These are phyloP conservation scores for Volucella inanis DNA, from an alignment of 2,888 invertebrate genomes.

Conservation along the genomic window DNA sequence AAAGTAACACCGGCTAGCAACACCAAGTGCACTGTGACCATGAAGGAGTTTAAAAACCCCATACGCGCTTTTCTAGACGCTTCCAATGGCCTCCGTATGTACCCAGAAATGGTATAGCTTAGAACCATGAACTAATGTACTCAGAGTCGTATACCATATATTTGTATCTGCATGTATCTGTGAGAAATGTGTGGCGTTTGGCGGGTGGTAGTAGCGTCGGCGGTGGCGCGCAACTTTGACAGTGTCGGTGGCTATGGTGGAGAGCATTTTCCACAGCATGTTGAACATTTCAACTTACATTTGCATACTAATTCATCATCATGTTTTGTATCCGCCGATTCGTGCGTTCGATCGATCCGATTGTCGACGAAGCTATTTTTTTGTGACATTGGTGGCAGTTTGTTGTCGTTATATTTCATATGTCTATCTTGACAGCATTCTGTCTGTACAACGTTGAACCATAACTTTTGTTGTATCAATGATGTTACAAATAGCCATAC, in stretches of 20 bases:
- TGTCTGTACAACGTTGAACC: conserved; percentile 42
- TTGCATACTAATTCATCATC: conserved; percentile 74
- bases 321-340: conserved; percentile 53
- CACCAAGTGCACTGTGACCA: conserved; percentile 68
- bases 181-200: conserved; percentile 34
- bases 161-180: conserved; percentile 2
- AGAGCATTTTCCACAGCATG: conserved; percentile 66
- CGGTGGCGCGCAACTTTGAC: neutral
- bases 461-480: conserved; percentile 47
- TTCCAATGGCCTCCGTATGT: conserved; percentile 64
- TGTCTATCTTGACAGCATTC: conserved; percentile 56
- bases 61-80: conserved; percentile 57
- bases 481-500: conserved; percentile 54
- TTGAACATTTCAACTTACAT: conserved; percentile 70
- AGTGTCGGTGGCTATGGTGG: conserved; percentile 1
- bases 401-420: conserved; percentile 25
- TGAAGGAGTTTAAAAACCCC: conserved; percentile 73
- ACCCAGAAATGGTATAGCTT: conserved; percentile 57
- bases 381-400: conserved; percentile 13
- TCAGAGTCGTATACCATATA: neutral
- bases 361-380: neutral
- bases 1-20: conserved; percentile 33
- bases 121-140: conserved; percentile 50
- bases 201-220: neutral
- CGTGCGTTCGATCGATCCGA: conserved; percentile 34